A percentile compares a stretch with the other conserved stretches of the same genome.
Conservation (phyloP, 2,113 vertebrate species). For the Gobius niger region DNA sequence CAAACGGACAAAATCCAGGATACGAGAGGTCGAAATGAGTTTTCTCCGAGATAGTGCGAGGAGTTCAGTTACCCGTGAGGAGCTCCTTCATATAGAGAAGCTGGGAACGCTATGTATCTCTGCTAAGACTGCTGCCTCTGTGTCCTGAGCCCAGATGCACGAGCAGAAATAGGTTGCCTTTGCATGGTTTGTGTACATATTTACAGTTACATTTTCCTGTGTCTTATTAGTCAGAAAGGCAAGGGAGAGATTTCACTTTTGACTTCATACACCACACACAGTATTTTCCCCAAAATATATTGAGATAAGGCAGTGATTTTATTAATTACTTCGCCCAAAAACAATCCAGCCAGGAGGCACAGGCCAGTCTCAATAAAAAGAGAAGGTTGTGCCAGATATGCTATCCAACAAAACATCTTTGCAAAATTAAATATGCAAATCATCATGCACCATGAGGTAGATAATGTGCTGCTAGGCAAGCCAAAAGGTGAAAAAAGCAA, state of each 20-base stretch:
- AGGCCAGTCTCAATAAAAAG: constrained; percentile 1
- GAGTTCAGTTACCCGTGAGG: no score
- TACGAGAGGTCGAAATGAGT: no score
- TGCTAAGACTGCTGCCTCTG: no score
- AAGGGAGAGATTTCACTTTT: neutral
- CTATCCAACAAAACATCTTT: neutral
- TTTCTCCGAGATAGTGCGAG: no score
- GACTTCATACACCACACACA: neutral
- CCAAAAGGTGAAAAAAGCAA: neutral
- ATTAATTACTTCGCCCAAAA: neutral
- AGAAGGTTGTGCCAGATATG: neutral
- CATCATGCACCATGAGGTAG: neutral
- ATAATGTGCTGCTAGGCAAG: neutral
- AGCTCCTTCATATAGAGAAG: no score
- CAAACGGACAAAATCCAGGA: no score
- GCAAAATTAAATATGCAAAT: constrained; percentile 6
- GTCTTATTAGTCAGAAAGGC: neutral
- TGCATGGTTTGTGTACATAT: no score
- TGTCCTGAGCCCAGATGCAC: no score
- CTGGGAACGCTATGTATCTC: no score
- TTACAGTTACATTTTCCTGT: no score
- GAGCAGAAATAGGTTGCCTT: no score
- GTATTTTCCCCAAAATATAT: neutral
- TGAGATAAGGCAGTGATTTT: neutral
- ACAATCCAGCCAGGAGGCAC: neutral